Base-by-base conservation (phyloP, 1,140 invertebrate genomes). In the Procambarus virginalis region DNA sequence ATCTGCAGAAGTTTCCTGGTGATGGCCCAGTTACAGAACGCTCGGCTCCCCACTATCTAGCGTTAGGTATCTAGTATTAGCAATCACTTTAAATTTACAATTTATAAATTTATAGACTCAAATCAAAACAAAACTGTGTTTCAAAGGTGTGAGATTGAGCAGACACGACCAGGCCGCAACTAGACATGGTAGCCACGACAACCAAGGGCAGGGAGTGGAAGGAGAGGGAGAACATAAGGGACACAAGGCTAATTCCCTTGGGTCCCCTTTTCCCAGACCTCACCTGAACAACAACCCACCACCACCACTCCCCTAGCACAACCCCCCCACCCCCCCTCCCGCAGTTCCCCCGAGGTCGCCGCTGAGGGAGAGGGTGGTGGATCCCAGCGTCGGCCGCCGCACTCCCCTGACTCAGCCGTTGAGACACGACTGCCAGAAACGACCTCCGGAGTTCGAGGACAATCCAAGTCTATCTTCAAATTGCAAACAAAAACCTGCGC, bases 191-290 rank as follows among this genome's bases (percentile, higher is more conserved):
- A 81, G 55, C 51, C 79, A 81, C 60, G 79, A 81, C 79, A 60
- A 81, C 51, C 79, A 55, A 51, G 6, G n/a, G 51, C 6, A 20
- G 49, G 58, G 51, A 60, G 49, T 5, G 34, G 79, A 60, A 14
- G 79, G 79, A 45, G 12, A n/a, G 55, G 22, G 49, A 17, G 84
- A 75, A 70, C 73, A 77, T 55, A 77, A 85, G 55, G 49, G 51
- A 55, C n/a, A 4, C 58, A 22, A 20, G 84, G 22, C 68, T 85
- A 85, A 85, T 85, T 85, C 84, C 84, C 84, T n/a, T 60, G 73
- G 68, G 51, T 20, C 84, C 58, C 79, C 80, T 82, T n/a, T 68
- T 82, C 80, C 46, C 12, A 64, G 68, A 82, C 80, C 51, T 81
- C 79, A 81, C 83, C 83, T 84, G 83, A 84, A 75, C 73, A 70